Percentiles rank a stretch among this genome's conserved stretches.
These are phyloP conservation scores for Phengaris arion DNA, from an alignment of 2,888 invertebrate species.

Conservation along the genomic window DNA sequence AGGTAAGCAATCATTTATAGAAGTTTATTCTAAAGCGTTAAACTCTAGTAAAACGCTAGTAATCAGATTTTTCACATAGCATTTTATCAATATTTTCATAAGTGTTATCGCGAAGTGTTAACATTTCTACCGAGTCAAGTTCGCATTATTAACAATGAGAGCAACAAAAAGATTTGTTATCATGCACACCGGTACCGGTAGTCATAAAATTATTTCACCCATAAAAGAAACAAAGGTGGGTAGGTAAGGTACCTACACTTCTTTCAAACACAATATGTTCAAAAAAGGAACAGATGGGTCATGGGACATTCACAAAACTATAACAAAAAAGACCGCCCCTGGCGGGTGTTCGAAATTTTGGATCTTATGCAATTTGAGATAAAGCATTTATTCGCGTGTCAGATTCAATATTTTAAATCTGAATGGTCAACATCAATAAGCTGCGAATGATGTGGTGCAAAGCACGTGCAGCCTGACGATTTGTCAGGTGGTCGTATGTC, in stretches of 20 bases:
- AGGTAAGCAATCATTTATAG: no score
- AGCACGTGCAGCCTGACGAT: conserved; percentile 67
- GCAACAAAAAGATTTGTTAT: conserved; percentile 27
- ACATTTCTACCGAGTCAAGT: conserved; percentile 19
- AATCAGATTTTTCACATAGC: neutral
- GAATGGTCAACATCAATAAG: conserved; percentile 55
- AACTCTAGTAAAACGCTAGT: neutral
- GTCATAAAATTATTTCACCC: conserved; percentile 44
- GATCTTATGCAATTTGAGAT: conserved; percentile 45
- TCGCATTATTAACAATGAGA: conserved; percentile 21
- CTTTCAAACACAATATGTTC: conserved; percentile 60
- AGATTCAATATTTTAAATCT: conserved; percentile 43
- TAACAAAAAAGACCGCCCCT: conserved; percentile 60
- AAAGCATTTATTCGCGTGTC: conserved; percentile 56
- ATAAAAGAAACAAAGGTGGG: conserved; percentile 55
- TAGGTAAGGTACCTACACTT: conserved; percentile 47
- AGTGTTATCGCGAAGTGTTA: conserved; percentile 13
- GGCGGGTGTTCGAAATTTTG: conserved; percentile 48
- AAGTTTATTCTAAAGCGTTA: neutral
- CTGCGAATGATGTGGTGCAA: conserved; percentile 63
- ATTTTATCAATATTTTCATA: conserved; percentile 14
- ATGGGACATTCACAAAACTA: conserved; percentile 67
- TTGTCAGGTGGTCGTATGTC: conserved; percentile 62
- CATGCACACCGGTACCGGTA: conserved; percentile 39
- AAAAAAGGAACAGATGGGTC: conserved; percentile 75